phyloP scores from a whole-genome alignment of 1,140 invertebrate species.

The Zaprionus tsacasi region DNA sequence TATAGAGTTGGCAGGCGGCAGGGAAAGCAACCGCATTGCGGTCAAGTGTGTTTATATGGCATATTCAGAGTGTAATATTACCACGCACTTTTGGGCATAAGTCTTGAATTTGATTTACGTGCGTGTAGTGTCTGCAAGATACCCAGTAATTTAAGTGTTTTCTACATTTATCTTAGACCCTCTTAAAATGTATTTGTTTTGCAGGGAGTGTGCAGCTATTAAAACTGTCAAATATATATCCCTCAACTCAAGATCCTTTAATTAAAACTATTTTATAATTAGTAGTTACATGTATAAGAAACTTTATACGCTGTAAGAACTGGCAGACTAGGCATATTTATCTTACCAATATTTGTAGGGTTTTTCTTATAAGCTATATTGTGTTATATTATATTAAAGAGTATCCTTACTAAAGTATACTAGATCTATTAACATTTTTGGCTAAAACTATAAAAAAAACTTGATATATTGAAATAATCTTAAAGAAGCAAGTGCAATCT shows the following conservation, averaged over 20 bases:
- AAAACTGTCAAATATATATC: background rate
- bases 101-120: background rate
- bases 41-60: background rate
- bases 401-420: too few species aligned
- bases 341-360: too few species aligned
- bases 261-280: background rate
- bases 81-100: conserved; percentile 1
- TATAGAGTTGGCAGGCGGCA: background rate
- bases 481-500: too few species aligned
- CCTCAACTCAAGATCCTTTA: background rate
- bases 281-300: background rate
- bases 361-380: too few species aligned
- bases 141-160: background rate
- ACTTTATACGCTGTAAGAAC: background rate
- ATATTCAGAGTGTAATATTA: background rate
- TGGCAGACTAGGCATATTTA: too few species aligned
- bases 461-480: too few species aligned
- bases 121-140: background rate
- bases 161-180: background rate
- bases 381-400: too few species aligned
- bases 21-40: background rate
- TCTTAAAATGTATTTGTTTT: background rate
- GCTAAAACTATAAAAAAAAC: too few species aligned
- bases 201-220: background rate
- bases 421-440: too few species aligned